phyloP scores from a whole-genome alignment of 1,140 invertebrate genomes.

The Campoletis sonorensis region DNA sequence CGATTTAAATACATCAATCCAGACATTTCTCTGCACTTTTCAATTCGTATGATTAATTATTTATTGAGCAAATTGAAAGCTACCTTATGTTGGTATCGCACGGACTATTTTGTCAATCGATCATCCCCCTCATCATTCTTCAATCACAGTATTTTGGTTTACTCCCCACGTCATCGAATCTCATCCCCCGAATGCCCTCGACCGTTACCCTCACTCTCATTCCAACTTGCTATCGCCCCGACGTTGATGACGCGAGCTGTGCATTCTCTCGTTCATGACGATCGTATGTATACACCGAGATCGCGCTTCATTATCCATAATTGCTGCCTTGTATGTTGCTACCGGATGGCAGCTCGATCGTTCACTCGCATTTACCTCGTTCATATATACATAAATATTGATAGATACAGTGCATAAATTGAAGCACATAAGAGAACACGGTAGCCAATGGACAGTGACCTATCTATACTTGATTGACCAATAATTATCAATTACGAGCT shows the following conservation, averaged over 20 bases:
- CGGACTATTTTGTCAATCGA: too few species aligned
- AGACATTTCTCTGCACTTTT: too few species aligned
- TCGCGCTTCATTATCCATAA: conserved; percentile 43
- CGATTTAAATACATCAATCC: too few species aligned
- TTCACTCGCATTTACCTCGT: conserved; percentile 18
- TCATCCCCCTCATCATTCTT: not conserved
- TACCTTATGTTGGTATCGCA: too few species aligned
- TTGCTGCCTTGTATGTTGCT: conserved; percentile 10
- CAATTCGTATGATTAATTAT: too few species aligned
- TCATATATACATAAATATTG: not conserved
- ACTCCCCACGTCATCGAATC: not conserved
- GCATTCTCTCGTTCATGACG: conserved; percentile 9
- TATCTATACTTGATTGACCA: conserved; percentile 33
- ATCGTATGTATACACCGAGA: conserved; percentile 13
- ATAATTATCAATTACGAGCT: conserved; percentile 48
- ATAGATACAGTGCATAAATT: conserved; percentile 11
- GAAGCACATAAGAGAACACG: not conserved
- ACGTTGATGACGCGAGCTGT: conserved; percentile 19
- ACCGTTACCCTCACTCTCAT: not conserved
- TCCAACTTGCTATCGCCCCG: not conserved
- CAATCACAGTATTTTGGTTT: not conserved
- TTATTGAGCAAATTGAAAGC: too few species aligned
- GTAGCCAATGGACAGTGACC: not conserved
- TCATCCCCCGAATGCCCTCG: not conserved
- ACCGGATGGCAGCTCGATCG: conserved; percentile 17